Evolutionary conservation across 2,113 vertebrate species (phyloP), one percentile per base, ranked within the genome.

Genomic region (Ceratotherium simum): DNA sequence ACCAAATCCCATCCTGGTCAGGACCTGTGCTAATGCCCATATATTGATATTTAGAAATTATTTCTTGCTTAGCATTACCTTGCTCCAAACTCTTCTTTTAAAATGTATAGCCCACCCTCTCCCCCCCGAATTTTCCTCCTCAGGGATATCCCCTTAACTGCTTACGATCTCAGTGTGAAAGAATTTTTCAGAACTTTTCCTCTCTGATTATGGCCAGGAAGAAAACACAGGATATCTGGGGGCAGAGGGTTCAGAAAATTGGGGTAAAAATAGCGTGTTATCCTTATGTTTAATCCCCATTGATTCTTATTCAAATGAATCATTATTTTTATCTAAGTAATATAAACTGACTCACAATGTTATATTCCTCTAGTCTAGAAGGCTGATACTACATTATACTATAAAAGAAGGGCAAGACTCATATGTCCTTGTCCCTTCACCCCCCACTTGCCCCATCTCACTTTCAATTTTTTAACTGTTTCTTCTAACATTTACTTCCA

Each of bases 291-390:
- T 85, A 81, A 56, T 13, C 23, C 29, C 39, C 42, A 36, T 3
- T 80, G 46, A 54, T 65, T 69, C 25, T 39, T 96, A 94, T 90
- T 69, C 39, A 72, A 94, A 67, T 29, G 33, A 90, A 69, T 82
- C 85, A 54, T 91, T 67, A 76, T 58, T 95, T 83, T 87, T 87
- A 86, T 70, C n/a, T 73, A 81, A 70, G 20, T 60, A 83, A 83
- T 73, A n/a, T 60, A 67, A 54, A 6, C 70, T 89, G 62, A 60
- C 39, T 62, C 91, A 64, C 36, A 79, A 23, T 67, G 36, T 21
- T 81, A 51, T 60, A 70, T 17, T 70, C 39, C 39, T 90, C 25
- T 62, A 86, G 12, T 78, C 86, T 87, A 36, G 64, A 90, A 58
- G 5, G 31, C 33, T 79, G 67, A 31, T 11, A 60, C 9, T 67